A percentile compares a stretch with the other conserved stretches of the same genome.
These are phyloP conservation scores for Stegostoma tigrinum DNA, from an alignment of 2,113 vertebrate species.

Conservation along the genomic window DNA sequence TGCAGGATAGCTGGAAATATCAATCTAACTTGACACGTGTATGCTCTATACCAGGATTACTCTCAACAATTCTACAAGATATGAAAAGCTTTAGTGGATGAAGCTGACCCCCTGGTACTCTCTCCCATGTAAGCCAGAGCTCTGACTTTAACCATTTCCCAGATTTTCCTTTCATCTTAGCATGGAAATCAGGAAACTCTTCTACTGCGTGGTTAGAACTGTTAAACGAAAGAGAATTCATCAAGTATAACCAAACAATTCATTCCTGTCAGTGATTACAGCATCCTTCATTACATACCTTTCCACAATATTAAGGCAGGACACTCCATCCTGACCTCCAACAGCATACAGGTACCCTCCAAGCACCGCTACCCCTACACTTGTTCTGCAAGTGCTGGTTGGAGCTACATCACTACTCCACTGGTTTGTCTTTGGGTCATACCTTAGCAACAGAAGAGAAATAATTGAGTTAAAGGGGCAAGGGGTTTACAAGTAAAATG, in stretches of 20 bases:
- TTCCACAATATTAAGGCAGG: constrained; percentile 52
- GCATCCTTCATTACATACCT: constrained; percentile 42
- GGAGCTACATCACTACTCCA: constrained; percentile 56
- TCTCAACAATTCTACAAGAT: neutral
- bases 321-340: constrained; percentile 49
- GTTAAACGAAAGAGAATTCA: neutral
- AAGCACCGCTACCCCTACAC: constrained; percentile 48
- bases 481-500: neutral
- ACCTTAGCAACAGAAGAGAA: constrained; percentile 43
- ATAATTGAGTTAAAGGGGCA: neutral
- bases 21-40: neutral
- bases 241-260: neutral
- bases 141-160: neutral
- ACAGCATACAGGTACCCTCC: constrained; percentile 50
- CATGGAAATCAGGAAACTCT: neutral
- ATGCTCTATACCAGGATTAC: neutral
- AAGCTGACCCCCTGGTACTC: neutral
- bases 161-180: neutral
- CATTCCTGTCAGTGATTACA: neutral
- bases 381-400: constrained; percentile 49
- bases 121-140: neutral
- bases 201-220: neutral
- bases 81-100: neutral
- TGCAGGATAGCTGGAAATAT: neutral
- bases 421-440: constrained; percentile 49